Conservation (phyloP, 1,140 invertebrate species). For the Bombus waltoni region DNA sequence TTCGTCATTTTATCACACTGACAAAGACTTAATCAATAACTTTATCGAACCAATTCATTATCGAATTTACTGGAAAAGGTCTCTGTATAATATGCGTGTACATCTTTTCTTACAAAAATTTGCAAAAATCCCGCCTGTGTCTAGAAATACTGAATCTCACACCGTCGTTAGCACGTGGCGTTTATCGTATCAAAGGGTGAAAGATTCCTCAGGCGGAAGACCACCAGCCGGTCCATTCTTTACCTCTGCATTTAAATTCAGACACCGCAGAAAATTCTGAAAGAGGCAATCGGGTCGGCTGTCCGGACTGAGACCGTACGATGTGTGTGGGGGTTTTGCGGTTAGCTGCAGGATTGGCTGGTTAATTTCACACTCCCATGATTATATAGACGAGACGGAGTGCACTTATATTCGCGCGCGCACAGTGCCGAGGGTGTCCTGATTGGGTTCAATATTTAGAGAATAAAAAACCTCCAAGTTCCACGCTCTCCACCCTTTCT, state of each 20-base stretch:
- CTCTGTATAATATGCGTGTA: no score
- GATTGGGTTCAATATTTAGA: conserved; percentile 74
- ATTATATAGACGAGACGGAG: conserved; percentile 79
- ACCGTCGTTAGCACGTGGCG: not conserved
- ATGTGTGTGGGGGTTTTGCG: conserved; percentile 64
- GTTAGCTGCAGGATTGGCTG: conserved; percentile 77
- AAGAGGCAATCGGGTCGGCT: conserved; percentile 37
- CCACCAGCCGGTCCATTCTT: not conserved
- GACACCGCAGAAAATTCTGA: conserved; percentile 55
- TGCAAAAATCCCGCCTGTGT: not conserved
- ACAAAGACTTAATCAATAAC: no score
- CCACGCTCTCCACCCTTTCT: not conserved
- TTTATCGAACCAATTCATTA: no score
- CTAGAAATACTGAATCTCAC: not conserved
- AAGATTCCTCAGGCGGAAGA: not conserved
- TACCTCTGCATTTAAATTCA: conserved; percentile 59
- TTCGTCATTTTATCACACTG: no score
- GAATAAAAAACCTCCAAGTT: conserved; percentile 62
- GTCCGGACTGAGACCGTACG: conserved; percentile 17
- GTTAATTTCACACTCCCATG: conserved; percentile 81
- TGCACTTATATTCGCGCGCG: conserved; percentile 77
- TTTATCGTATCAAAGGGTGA: not conserved
- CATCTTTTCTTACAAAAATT: not conserved
- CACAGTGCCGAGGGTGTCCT: conserved; percentile 64
- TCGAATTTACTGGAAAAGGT: no score